Evolutionary conservation across 2,888 invertebrate genomes (phyloP).

Genomic region (Augochlorella aurata): DNA sequence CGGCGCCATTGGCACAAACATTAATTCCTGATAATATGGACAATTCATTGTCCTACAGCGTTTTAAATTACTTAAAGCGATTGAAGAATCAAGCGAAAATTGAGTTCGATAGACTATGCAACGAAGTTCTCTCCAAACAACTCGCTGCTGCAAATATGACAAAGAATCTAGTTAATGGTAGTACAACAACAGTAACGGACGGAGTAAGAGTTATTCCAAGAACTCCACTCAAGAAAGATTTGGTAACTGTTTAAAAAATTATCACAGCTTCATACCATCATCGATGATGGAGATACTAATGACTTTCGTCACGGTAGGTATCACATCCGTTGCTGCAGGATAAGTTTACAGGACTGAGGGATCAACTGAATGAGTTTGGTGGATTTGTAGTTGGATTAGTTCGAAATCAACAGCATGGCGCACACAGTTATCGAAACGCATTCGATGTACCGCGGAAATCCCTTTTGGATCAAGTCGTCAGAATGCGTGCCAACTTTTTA

Average conservation of each 20-base stretch:
- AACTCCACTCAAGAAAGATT: conserved; percentile 89
- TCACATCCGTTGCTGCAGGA: conserved; percentile 91
- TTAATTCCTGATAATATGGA: conserved; percentile 96
- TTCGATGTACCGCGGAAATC: conserved; percentile 96
- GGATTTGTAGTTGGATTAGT: conserved; percentile 91
- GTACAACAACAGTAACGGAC: conserved; percentile 85
- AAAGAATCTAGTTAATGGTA: conserved; percentile 77
- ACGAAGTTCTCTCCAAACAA: conserved; percentile 88
- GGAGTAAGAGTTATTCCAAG: conserved; percentile 90
- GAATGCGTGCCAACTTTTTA: conserved; percentile 97
- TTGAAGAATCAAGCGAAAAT: conserved; percentile 96
- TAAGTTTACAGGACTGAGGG: conserved; percentile 91
- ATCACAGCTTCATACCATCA: not conserved
- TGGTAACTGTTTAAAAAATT: conserved; percentile 82
- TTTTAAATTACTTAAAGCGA: conserved; percentile 96
- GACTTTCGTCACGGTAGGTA: conserved; percentile 66
- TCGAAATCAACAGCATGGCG: conserved; percentile 83
- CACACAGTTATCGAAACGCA: conserved; percentile 92
- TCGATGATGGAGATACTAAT: not conserved
- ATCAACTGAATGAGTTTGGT: conserved; percentile 93
- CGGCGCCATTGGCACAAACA: conserved; percentile 90
- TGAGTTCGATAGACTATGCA: conserved; percentile 94
- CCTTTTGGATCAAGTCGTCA: conserved; percentile 94
- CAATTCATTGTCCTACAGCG: conserved; percentile 95
- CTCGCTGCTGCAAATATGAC: conserved; percentile 76